Evolutionary conservation across 2,113 vertebrate genomes (phyloP).

Genomic region (Lasiurus cinereus): DNA sequence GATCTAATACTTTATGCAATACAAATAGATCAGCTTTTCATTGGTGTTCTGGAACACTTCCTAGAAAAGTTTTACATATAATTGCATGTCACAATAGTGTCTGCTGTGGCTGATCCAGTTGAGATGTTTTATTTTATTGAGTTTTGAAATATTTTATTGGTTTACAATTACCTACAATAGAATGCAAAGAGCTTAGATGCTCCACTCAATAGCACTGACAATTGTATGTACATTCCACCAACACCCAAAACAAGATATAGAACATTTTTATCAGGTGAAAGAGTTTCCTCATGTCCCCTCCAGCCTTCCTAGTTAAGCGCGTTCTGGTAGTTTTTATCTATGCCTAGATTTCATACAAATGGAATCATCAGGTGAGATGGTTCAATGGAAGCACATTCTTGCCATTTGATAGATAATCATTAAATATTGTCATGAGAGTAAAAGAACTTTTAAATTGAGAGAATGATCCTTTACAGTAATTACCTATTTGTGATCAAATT

Average conservation of each 20-base stretch:
- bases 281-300: background rate
- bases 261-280: conserved; percentile 11
- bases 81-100: background rate
- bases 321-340: conserved; percentile 13
- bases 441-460: conserved; percentile 1
- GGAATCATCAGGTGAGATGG: background rate
- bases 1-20: background rate
- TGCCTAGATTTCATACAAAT: background rate
- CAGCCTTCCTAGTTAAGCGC: background rate
- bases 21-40: conserved; percentile 17
- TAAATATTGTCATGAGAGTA: conserved; percentile 37
- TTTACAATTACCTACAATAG: background rate
- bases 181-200: background rate
- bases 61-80: background rate
- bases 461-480: conserved; percentile 1
- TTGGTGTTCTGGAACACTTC: background rate
- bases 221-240: background rate
- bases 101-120: background rate
- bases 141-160: conserved; percentile 6
- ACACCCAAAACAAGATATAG: background rate
- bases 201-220: background rate
- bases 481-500: background rate
- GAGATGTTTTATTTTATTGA: background rate
- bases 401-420: background rate
- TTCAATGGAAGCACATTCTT: conserved; percentile 18